Base-by-base conservation (phyloP, 2,113 vertebrate genomes). In the Cyprinus carpio region DNA sequence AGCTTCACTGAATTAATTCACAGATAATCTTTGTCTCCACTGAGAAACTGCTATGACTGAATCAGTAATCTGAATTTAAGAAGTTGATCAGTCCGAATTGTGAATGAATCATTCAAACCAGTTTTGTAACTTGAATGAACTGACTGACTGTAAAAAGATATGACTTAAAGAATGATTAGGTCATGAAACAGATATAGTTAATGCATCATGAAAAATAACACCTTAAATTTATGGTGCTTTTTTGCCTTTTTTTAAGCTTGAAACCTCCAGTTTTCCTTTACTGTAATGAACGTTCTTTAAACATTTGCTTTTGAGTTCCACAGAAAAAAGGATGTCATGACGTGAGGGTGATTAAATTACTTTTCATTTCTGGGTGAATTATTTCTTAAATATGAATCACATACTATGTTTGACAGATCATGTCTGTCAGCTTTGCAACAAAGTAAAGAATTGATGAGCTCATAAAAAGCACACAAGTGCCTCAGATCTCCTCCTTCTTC, bases 391-490 rank as follows among this genome's bases (percentile, higher is more conserved):
- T n/a, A 43, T 40, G 13, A 78, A 67, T 78, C 13, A 64, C 25
- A 31, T 64, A 29, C 71, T 58, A 25, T 75, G 13, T 43, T 13
- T 64, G 8, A 62, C 27, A 75, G 25, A 49, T 34, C 7, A 2
- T 8, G 11, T n/a, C 43, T 64, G 46, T 56, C 34, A 13, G 69
- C 23, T 43, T 46, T 71, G 60, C 31, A 60, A 13, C 82, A 65
- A 49, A 40, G 40, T 84, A 51, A 84, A 65, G 40, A 84, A 18
- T 10, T 62, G 13, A 65, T 84, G 18, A 84, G 58, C 15, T 75
- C 34, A 60, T 49, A 76, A 49, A 76, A 84, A 29, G 37, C 58
- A 78, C 29, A 25, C 74, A 84, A 37, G n/a, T 23, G 18, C 71
- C 49, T 85, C 43, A 78, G 71, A 65, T n/a, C 5, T 34, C 40